These are phyloP conservation scores for Pristis pectinata DNA, from an alignment of 2,797 vertebrate species.

Conservation along the genomic window DNA sequence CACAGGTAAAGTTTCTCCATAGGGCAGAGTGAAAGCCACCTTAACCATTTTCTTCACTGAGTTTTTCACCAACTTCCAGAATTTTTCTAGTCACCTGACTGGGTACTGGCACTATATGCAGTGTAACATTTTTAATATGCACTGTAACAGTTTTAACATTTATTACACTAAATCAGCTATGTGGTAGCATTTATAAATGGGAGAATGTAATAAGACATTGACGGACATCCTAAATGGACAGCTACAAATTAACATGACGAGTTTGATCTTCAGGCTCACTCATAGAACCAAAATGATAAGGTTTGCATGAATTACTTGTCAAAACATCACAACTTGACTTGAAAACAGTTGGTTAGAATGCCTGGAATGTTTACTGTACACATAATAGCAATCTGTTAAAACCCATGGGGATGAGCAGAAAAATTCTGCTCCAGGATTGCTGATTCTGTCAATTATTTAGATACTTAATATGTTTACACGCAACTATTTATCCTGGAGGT, in stretches of 20 bases:
- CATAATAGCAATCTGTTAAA: neutral
- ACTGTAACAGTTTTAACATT: neutral
- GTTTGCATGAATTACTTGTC: neutral
- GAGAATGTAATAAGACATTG: neutral
- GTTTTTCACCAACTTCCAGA: too few relatives aligned
- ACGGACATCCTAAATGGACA: constrained; percentile 3
- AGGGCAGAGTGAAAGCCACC: too few relatives aligned
- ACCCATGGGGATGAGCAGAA: neutral
- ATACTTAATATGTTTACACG: neutral
- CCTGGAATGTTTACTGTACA: neutral
- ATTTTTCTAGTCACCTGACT: too few relatives aligned
- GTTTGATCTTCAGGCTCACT: constrained; percentile 6
- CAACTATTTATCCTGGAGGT: neutral
- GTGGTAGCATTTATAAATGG: neutral
- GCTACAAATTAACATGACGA: constrained; percentile 2
- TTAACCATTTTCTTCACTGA: too few relatives aligned
- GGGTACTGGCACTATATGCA: too few relatives aligned
- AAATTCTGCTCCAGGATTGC: neutral
- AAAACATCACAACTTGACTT: neutral
- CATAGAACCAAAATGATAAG: neutral
- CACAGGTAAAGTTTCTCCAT: too few relatives aligned
- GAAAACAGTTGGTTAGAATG: neutral
- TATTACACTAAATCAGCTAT: neutral
- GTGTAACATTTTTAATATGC: too few relatives aligned
- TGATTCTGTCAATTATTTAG: neutral